These are phyloP conservation scores for Ctenomys sociabilis DNA, from an alignment of 2,113 vertebrate genomes.

Conservation along the genomic window DNA sequence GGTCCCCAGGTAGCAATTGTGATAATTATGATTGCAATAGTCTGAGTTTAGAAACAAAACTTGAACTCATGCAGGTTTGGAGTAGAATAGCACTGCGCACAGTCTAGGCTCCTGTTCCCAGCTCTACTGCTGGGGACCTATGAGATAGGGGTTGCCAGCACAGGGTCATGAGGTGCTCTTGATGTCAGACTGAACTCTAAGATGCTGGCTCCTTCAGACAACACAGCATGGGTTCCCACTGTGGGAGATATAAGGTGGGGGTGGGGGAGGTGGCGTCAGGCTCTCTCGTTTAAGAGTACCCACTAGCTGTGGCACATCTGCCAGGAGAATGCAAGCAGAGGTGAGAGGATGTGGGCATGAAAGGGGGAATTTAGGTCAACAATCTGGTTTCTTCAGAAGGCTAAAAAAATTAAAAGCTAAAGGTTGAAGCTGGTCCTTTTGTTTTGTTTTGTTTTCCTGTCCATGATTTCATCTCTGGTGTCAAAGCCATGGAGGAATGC, in stretches of 20 bases:
- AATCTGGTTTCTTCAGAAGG: conserved; percentile 86
- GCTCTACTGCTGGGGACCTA: too few species aligned
- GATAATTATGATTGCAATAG: neutral
- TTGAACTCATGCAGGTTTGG: neutral
- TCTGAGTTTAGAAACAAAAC: neutral
- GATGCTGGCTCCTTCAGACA: conserved; percentile 4
- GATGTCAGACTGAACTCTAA: neutral
- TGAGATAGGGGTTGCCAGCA: neutral
- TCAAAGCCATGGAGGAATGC: conserved; percentile 87
- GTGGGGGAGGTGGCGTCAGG: neutral
- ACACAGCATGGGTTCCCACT: neutral
- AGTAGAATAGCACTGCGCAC: neutral
- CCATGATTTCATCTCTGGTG: conserved; percentile 88
- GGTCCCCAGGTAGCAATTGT: neutral
- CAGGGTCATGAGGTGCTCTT: too few species aligned
- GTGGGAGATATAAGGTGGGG: neutral
- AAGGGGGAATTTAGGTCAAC: conserved; percentile 89
- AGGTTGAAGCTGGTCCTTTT: conserved; percentile 81
- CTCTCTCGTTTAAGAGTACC: neutral
- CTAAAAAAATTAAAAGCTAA: conserved; percentile 85
- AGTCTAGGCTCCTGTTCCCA: neutral
- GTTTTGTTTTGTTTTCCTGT: conserved; percentile 80
- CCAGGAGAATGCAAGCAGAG: conserved; percentile 82
- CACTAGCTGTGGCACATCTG: conserved; percentile 55
- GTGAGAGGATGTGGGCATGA: conserved; percentile 85